These are phyloP conservation scores for Alligator sinensis DNA, from an alignment of 2,113 vertebrate genomes.

Conservation along the genomic window DNA sequence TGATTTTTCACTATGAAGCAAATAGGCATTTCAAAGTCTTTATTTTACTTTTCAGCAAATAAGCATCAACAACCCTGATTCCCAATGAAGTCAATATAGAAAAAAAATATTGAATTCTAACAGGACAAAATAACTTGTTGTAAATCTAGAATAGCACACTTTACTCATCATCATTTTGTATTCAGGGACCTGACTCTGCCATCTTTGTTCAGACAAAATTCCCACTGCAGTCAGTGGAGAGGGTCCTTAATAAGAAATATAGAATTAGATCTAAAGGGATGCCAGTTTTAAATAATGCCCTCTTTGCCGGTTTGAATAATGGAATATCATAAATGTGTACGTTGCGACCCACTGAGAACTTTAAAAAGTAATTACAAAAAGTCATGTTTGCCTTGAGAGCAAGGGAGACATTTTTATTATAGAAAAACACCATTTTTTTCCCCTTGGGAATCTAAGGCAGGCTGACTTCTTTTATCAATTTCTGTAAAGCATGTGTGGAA, in stretches of 20 bases:
- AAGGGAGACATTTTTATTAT: neutral
- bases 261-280: neutral
- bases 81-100: neutral
- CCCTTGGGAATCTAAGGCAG: neutral
- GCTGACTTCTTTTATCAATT: accelerated
- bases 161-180: neutral
- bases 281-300: neutral
- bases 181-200: neutral
- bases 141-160: neutral
- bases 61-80: neutral
- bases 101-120: neutral
- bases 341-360: neutral
- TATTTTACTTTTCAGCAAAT: neutral
- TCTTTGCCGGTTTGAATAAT: neutral
- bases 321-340: neutral
- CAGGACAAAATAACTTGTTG: neutral
- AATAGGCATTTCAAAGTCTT: neutral
- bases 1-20: neutral
- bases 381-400: neutral
- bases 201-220: neutral
- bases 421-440: neutral
- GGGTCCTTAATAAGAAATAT: neutral
- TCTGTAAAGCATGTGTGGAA: neutral
- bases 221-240: neutral
- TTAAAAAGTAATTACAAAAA: neutral